phyloP scores from a whole-genome alignment of 1,140 invertebrate genomes.

The Forficula auricularia region DNA sequence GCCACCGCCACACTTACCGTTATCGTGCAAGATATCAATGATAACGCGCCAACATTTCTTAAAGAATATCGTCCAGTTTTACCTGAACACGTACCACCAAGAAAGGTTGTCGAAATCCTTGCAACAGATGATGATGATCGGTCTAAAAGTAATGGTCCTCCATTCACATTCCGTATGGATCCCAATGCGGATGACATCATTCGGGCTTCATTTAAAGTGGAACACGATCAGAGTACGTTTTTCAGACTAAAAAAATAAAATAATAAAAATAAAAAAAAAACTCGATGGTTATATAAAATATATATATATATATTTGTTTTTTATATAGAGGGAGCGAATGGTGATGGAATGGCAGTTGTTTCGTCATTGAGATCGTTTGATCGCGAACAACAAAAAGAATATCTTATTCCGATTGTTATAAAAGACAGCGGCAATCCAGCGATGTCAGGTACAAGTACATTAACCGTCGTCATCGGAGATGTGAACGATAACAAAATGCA shows the following conservation, averaged over 20 bases:
- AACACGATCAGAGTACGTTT: conserved; percentile 75
- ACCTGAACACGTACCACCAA: conserved; percentile 71
- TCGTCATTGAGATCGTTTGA: conserved; percentile 81
- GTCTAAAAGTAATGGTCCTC: conserved; percentile 84
- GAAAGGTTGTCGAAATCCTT: conserved; percentile 80
- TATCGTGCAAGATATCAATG: conserved; percentile 91
- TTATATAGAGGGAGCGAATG: conserved; percentile 71
- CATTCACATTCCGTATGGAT: conserved; percentile 83
- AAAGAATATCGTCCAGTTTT: conserved; percentile 85
- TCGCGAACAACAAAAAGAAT: conserved; percentile 88
- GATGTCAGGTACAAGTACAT: conserved; percentile 84
- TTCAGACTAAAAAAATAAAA: background rate
- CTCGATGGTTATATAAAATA: too few species aligned
- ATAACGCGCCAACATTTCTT: conserved; percentile 78
- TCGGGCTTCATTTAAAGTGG: conserved; percentile 80
- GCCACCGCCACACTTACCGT: conserved; percentile 89
- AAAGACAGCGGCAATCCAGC: conserved; percentile 74
- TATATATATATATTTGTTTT: conserved; percentile 3
- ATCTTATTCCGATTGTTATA: conserved; percentile 82
- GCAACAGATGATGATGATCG: conserved; percentile 90
- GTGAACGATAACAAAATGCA: conserved; percentile 96
- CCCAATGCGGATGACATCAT: conserved; percentile 83
- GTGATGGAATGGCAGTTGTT: conserved; percentile 87
- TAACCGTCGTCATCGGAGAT: conserved; percentile 90
- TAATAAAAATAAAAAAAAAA: background rate